Percentiles rank a stretch among this genome's conserved stretches.
Evolutionary conservation across 2,113 vertebrate species (phyloP).

Genomic region (Gavialis gangeticus): DNA sequence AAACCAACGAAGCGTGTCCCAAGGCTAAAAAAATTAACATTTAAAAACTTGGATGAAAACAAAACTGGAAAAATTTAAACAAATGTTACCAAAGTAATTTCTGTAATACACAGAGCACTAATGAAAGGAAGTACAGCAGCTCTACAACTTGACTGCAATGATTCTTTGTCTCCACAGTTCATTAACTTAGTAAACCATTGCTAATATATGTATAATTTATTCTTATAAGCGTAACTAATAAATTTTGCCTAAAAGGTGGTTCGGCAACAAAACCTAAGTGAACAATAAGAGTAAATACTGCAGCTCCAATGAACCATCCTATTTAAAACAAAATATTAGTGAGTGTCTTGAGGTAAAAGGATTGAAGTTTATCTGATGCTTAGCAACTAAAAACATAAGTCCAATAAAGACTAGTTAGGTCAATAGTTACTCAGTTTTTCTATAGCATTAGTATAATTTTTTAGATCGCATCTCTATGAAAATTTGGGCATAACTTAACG

Average conservation of each 20-base stretch:
- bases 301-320: background rate
- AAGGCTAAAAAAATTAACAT: conserved; percentile 25
- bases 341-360: background rate
- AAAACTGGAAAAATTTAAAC: background rate
- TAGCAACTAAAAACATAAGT: conserved; percentile 35
- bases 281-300: conserved; percentile 50
- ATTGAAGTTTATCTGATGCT: conserved; percentile 15
- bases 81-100: conserved; percentile 22
- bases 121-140: background rate
- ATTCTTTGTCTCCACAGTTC: conserved; percentile 68
- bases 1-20: conserved; percentile 1
- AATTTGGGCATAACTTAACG: background rate
- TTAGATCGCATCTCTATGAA: background rate
- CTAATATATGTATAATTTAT: conserved; percentile 68
- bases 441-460: background rate
- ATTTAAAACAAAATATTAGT: conserved; percentile 20
- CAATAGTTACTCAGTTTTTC: background rate
- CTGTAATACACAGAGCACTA: background rate
- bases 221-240: conserved; percentile 72
- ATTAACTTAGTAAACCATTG: conserved; percentile 75
- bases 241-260: conserved; percentile 69
- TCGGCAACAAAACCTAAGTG: conserved; percentile 62
- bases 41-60: conserved; percentile 30
- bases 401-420: conserved; percentile 13
- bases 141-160: background rate